Percentiles rank a stretch among this genome's conserved stretches.
Conservation (phyloP, 1,140 invertebrate genomes). For the Colletes gigas region DNA sequence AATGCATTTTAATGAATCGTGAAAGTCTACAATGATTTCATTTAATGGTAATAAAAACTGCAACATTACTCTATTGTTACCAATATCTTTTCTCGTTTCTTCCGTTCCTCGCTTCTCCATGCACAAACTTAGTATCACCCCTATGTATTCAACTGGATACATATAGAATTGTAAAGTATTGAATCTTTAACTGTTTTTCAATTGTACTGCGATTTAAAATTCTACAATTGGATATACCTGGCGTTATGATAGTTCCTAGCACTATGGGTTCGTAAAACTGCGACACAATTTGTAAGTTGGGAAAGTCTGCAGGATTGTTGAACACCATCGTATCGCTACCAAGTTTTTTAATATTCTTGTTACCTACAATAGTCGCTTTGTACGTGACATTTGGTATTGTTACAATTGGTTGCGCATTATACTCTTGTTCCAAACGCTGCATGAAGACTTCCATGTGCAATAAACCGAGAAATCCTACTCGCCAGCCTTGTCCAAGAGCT, state of each 20-base stretch:
- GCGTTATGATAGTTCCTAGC: constrained; percentile 93
- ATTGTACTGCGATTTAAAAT: constrained; percentile 6
- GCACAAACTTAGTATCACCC: constrained; percentile 87
- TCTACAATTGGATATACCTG: constrained; percentile 79
- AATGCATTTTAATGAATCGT: constrained; percentile 93
- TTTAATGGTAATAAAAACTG: constrained; percentile 93
- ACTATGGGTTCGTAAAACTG: constrained; percentile 95
- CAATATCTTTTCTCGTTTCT: constrained; percentile 88
- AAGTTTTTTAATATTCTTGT: constrained; percentile 84
- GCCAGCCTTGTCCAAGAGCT: constrained; percentile 96
- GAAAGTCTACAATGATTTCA: constrained; percentile 97
- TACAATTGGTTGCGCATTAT: constrained; percentile 92
- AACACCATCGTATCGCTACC: constrained; percentile 86
- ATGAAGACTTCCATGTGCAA: constrained; percentile 98
- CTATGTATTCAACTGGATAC: constrained; percentile 84
- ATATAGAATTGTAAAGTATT: background rate
- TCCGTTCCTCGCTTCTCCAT: constrained; percentile 90
- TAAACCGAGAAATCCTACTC: constrained; percentile 95
- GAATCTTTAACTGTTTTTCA: background rate
- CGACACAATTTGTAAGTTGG: constrained; percentile 85
- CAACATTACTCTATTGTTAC: constrained; percentile 90
- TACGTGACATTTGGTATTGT: constrained; percentile 98
- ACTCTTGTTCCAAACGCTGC: constrained; percentile 96
- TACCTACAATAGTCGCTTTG: constrained; percentile 88
- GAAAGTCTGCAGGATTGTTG: constrained; percentile 93